phyloP scores from a whole-genome alignment of 2,888 invertebrate genomes.

The Troilus luridus region DNA sequence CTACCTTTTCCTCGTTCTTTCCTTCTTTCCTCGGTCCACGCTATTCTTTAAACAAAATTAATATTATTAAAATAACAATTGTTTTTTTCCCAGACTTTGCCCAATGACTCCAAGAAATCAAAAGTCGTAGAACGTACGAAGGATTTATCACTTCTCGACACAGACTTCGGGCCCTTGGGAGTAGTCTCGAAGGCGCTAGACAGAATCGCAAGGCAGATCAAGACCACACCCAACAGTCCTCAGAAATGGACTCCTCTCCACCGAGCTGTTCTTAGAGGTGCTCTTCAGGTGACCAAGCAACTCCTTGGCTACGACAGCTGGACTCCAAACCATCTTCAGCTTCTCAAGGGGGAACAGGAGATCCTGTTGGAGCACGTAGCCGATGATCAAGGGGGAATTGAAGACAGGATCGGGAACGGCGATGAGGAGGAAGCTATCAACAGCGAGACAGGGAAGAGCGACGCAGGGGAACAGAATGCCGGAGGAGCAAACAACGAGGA shows the following conservation, averaged over 20 bases:
- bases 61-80: background rate
- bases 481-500: background rate
- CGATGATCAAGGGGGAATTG: background rate
- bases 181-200: background rate
- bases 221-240: background rate
- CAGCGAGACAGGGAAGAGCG: background rate
- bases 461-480: background rate
- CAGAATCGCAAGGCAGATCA: conserved; percentile 10
- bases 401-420: background rate
- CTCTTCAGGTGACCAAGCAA: conserved; percentile 22
- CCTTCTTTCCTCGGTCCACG: too few relatives aligned
- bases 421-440: background rate
- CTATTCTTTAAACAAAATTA: too few relatives aligned
- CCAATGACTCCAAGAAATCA: background rate
- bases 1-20: too few relatives aligned
- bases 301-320: conserved; percentile 35
- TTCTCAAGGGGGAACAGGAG: conserved; percentile 30
- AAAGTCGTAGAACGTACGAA: too few relatives aligned
- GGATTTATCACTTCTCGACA: background rate
- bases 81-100: background rate
- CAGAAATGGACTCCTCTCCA: conserved; percentile 15
- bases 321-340: conserved; percentile 17
- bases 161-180: background rate
- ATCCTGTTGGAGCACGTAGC: conserved; percentile 18
- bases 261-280: background rate